These are phyloP conservation scores for Acleris sparsana DNA, from an alignment of 2,888 invertebrate species.

Conservation along the genomic window DNA sequence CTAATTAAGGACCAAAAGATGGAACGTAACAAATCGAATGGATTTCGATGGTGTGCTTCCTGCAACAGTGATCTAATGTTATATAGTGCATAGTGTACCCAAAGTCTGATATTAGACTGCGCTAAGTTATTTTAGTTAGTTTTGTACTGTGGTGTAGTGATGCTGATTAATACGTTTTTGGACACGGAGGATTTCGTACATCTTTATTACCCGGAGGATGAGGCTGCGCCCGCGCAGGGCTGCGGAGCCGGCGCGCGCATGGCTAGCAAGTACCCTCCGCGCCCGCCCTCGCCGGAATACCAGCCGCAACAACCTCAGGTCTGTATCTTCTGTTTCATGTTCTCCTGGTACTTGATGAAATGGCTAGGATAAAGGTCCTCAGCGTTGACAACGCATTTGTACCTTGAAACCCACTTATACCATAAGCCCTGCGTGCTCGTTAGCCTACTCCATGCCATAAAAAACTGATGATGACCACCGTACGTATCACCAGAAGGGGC, in stretches of 20 bases:
- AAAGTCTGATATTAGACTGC: constrained; percentile 75
- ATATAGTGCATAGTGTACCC: constrained; percentile 59
- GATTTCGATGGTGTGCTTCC: constrained; percentile 72
- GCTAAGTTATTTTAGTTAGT: constrained; percentile 71
- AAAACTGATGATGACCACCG: too few species aligned
- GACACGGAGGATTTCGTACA: constrained; percentile 83
- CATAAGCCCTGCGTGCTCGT: too few species aligned
- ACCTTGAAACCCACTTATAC: too few species aligned
- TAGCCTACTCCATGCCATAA: too few species aligned
- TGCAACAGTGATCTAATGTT: constrained; percentile 60
- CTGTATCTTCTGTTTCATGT: constrained; percentile 40
- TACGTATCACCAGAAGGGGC: too few species aligned
- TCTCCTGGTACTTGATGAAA: too few species aligned
- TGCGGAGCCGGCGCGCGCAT: constrained; percentile 77
- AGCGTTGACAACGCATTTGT: too few species aligned
- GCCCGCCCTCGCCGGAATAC: constrained; percentile 75
- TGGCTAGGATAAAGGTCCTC: too few species aligned
- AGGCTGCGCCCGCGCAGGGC: constrained; percentile 67
- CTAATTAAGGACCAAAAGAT: constrained; percentile 55
- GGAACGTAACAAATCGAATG: constrained; percentile 67
- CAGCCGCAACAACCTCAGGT: constrained; percentile 58
- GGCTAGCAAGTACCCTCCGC: constrained; percentile 73
- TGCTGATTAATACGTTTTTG: constrained; percentile 81
- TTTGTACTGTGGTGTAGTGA: constrained; percentile 68
- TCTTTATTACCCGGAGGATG: constrained; percentile 79